Percentiles rank a stretch among this genome's conserved stretches.
Conservation (phyloP, 92 coral and sea anemone species). For the Zoanthus sansibaricus region DNA sequence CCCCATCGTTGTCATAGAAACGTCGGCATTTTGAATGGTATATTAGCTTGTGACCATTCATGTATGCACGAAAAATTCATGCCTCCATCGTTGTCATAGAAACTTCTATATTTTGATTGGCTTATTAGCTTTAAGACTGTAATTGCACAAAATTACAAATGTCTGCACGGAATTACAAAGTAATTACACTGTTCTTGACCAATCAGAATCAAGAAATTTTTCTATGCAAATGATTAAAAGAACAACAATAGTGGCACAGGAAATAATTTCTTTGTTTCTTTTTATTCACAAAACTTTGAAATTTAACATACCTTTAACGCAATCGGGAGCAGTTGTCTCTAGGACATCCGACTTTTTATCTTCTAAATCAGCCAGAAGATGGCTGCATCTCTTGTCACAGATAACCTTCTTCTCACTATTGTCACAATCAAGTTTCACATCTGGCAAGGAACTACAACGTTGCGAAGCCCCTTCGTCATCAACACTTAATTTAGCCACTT, state of each 20-base stretch:
- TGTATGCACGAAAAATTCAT: no score
- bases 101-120: no score
- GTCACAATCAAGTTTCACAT: background rate
- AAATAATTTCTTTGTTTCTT: background rate
- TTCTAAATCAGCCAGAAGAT: background rate
- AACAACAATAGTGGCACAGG: background rate
- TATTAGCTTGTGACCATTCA: no score
- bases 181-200: no score
- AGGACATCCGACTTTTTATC: background rate
- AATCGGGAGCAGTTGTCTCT: background rate
- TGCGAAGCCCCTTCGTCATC: background rate
- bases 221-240: background rate
- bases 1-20: no score
- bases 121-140: no score
- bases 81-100: no score
- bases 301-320: background rate
- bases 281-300: background rate
- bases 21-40: no score
- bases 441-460: background rate
- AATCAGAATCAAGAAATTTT: no score
- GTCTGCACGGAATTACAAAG: no score
- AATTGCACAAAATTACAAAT: no score
- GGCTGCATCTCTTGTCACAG: background rate
- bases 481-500: background rate
- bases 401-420: background rate